Evolutionary conservation across 2,888 invertebrate genomes (phyloP).

Genomic region (Drosophila emarginata): DNA sequence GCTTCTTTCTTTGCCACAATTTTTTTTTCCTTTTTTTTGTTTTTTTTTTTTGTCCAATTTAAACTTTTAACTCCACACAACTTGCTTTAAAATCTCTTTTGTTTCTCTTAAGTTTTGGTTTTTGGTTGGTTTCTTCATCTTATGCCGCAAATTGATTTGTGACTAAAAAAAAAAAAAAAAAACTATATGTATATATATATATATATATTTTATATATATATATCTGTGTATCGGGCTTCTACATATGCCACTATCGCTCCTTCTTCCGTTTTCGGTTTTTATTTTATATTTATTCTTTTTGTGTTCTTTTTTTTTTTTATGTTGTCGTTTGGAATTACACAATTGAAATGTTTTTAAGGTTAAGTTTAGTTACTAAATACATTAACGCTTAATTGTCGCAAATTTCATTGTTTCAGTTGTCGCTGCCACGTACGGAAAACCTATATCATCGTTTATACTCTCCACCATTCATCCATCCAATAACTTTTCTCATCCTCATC

Average conservation of each 20-base stretch:
- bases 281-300: background rate
- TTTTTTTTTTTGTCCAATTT: background rate
- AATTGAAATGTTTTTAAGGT: slow-evolving; percentile 33
- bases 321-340: slow-evolving; percentile 8
- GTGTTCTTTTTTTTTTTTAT: slow-evolving; percentile 6
- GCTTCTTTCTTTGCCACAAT: background rate
- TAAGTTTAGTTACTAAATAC: slow-evolving; percentile 57
- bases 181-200: slow-evolving; percentile 25
- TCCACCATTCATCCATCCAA: background rate
- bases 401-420: slow-evolving; percentile 75
- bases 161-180: slow-evolving; percentile 41
- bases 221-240: slow-evolving; percentile 13
- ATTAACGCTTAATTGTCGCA: slow-evolving; percentile 73
- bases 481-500: background rate
- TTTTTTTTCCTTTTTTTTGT: too few species aligned
- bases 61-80: background rate
- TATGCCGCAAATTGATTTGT: slow-evolving; percentile 36
- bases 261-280: background rate
- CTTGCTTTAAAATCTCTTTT: slow-evolving; percentile 7
- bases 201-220: slow-evolving; percentile 43
- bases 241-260: background rate
- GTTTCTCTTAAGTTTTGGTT: slow-evolving; percentile 30
- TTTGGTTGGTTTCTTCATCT: slow-evolving; percentile 6
- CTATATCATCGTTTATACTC: background rate
- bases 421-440: slow-evolving; percentile 43